Evolutionary conservation across 2,888 invertebrate species (phyloP).

Genomic region (Aplocera efformata): DNA sequence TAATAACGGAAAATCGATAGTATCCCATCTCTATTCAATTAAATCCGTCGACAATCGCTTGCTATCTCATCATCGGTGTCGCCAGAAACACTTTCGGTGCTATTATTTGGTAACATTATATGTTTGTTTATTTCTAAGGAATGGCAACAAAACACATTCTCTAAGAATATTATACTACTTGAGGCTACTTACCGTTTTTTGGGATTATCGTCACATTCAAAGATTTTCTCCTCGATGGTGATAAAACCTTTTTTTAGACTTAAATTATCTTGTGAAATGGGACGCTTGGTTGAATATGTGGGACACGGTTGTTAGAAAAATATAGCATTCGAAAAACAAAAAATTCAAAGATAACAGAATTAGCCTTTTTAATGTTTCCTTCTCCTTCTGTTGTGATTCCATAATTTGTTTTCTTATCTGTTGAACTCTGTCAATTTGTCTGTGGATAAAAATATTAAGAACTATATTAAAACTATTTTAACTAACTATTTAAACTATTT

Average conservation of each 20-base stretch:
- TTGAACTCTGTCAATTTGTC: too few relatives aligned
- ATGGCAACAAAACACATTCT: slow-evolving; percentile 25
- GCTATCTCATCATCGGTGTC: slow-evolving; percentile 46
- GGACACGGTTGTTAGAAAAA: slow-evolving; percentile 1
- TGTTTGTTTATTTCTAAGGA: slow-evolving; percentile 34
- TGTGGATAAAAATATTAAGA: too few relatives aligned
- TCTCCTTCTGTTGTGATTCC: too few relatives aligned
- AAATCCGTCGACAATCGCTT: slow-evolving; percentile 15
- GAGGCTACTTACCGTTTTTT: slow-evolving; percentile 27
- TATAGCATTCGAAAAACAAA: too few relatives aligned
- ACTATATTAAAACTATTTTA: too few relatives aligned
- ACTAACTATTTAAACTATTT: too few relatives aligned
- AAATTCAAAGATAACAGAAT: too few relatives aligned
- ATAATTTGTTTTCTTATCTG: too few relatives aligned
- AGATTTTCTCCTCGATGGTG: neutral
- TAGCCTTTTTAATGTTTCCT: too few relatives aligned
- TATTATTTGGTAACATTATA: slow-evolving; percentile 55
- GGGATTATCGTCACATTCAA: slow-evolving; percentile 25
- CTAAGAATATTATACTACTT: slow-evolving; percentile 17
- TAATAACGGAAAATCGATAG: slow-evolving; percentile 15
- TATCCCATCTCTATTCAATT: slow-evolving; percentile 15
- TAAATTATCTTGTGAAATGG: slow-evolving; percentile 10
- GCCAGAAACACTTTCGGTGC: slow-evolving; percentile 52
- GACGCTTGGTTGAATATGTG: slow-evolving; percentile 18
- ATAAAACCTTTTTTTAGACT: slow-evolving; percentile 6